Evolutionary conservation across 2,888 invertebrate species (phyloP), one percentile per base, ranked within the genome.

Genomic region (Hyposoter didymator): DNA sequence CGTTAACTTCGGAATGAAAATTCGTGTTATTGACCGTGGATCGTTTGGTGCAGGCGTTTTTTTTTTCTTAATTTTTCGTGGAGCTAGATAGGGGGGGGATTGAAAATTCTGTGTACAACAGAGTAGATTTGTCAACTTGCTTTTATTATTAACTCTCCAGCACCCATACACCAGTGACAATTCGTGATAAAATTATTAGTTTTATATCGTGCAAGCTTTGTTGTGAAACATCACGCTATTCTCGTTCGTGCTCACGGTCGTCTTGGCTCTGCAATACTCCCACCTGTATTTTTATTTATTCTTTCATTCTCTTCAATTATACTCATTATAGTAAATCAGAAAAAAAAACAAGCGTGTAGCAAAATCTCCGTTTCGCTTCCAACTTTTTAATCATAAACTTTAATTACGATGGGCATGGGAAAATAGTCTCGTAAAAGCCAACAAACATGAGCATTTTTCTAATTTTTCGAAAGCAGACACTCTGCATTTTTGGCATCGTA

Each of bases 201-300:
- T 39, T 39, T 83, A 80, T 73, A 82, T 78, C 47, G 78, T 79
- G 66, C 90, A 92, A 5, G 76, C 74, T 81, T 79, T 82, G 52
- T 82, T 90, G 70, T 74, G 87, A 12, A 93, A 86, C 59, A 82
- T 81, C 5, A 93, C 81, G 12, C 43, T 78, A 75, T 79, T 85
- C 78, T 90, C 87, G 28, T 87, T 72, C 12, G 81, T 70, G 78
- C 89, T 89, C 19, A 92, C 85, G 43, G 85, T 69, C 32, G 88
- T 83, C 35, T 88, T 88, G 0, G 55, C 82, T n/a, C 43, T 59
- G 84, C 91, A 92, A 22, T 88, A 87, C 84, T 91, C 88, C 93
- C 93, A 93, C 67, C 93, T 93, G 78, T 72, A 52, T 80, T 72
- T 73, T 72, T 72, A 70, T 70, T 82, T 19, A 14, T 39, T 28